phyloP scores from a whole-genome alignment of 2,888 invertebrate species.

The Diabrotica balteata region DNA sequence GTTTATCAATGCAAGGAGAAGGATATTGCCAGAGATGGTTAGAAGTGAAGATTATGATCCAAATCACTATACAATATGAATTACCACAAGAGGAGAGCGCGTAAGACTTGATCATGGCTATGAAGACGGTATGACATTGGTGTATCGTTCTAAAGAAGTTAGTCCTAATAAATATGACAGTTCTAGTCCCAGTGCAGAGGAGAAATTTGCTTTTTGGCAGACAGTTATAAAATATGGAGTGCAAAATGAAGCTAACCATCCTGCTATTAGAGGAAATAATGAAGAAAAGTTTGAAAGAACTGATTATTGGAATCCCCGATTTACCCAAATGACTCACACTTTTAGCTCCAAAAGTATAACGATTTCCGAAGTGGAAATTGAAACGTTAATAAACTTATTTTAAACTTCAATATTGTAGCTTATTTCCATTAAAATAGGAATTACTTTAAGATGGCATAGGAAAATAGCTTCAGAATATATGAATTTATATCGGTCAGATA shows the following conservation, averaged over 20 bases:
- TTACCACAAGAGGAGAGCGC: conserved; percentile 50
- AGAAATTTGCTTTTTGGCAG: conserved; percentile 77
- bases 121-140: conserved; percentile 67
- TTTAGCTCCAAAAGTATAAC: conserved; percentile 59
- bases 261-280: conserved; percentile 63
- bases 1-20: conserved; percentile 93
- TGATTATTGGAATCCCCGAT: conserved; percentile 65
- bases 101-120: conserved; percentile 64
- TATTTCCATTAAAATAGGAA: too few species aligned
- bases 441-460: too few species aligned
- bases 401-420: too few species aligned
- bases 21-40: conserved; percentile 93
- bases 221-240: conserved; percentile 71
- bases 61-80: conserved; percentile 85
- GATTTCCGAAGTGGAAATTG: too few species aligned
- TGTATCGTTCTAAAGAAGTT: conserved; percentile 69
- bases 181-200: conserved; percentile 78
- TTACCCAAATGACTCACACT: conserved; percentile 66
- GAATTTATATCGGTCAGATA: too few species aligned
- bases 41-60: conserved; percentile 92
- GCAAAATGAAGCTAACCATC: conserved; percentile 61
- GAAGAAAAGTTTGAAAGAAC: conserved; percentile 45
- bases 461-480: too few species aligned
- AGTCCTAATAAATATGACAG: conserved; percentile 78
- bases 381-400: too few species aligned